Percentiles rank a stretch among this genome's conserved stretches.
Evolutionary conservation across 2,888 invertebrate genomes (phyloP).

Genomic region (Druceiella hillmani): DNA sequence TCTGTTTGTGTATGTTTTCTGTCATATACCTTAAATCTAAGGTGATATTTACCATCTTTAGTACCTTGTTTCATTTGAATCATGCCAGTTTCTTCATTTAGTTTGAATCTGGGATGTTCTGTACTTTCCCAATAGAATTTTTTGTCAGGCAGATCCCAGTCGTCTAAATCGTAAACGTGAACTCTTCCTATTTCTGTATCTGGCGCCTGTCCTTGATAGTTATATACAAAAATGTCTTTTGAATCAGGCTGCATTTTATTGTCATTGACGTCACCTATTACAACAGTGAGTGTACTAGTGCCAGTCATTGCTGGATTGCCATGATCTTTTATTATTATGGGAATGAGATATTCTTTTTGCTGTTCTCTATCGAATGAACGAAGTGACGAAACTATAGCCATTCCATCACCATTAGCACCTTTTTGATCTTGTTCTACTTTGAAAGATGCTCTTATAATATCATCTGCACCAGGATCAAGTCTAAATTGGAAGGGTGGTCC

Average conservation of each 20-base stretch:
- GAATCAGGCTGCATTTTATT: conserved; percentile 98
- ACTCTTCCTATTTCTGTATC: conserved; percentile 92
- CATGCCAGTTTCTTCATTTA: conserved; percentile 91
- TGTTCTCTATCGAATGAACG: conserved; percentile 93
- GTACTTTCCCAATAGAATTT: conserved; percentile 91
- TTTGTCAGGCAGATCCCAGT: conserved; percentile 98
- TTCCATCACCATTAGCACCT: conserved; percentile 96
- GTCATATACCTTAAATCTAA: conserved; percentile 86
- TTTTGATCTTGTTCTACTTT: conserved; percentile 96
- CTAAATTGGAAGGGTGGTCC: conserved; percentile 96
- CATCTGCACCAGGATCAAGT: conserved; percentile 89
- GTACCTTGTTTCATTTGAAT: conserved; percentile 93
- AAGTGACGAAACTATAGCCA: conserved; percentile 94
- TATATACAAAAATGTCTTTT: conserved; percentile 96
- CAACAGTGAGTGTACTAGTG: conserved; percentile 91
- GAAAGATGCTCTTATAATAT: conserved; percentile 89
- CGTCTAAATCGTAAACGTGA: conserved; percentile 95
- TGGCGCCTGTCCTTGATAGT: conserved; percentile 87
- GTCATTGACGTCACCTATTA: conserved; percentile 97
- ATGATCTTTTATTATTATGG: conserved; percentile 95
- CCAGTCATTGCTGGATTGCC: conserved; percentile 96
- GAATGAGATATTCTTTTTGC: conserved; percentile 93
- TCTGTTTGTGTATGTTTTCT: conserved; percentile 92
- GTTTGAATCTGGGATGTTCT: conserved; percentile 80
- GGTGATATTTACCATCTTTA: conserved; percentile 77